These are phyloP conservation scores for Pharmacophagus antenor DNA, from an alignment of 2,888 invertebrate genomes.

Conservation along the genomic window DNA sequence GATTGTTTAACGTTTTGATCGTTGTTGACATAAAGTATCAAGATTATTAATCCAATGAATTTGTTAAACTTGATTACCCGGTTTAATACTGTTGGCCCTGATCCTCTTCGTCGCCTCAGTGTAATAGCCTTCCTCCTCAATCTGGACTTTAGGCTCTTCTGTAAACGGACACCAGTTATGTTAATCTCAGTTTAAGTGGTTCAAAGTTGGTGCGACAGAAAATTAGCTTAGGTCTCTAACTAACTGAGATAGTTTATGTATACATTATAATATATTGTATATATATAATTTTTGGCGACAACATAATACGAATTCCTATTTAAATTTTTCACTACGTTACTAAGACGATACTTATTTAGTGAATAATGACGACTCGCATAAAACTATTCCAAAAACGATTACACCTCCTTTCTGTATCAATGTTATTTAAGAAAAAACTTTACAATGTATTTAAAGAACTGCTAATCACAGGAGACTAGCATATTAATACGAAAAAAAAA, in stretches of 20 bases:
- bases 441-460: too few relatives aligned
- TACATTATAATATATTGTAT: not conserved
- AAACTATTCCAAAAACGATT: too few relatives aligned
- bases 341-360: too few relatives aligned
- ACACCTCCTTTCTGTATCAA: too few relatives aligned
- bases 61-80: slow-evolving; percentile 46
- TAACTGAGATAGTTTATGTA: too few relatives aligned
- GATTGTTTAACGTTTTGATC: not conserved
- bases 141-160: slow-evolving; percentile 75
- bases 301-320: too few relatives aligned
- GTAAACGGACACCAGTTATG: slow-evolving; percentile 37
- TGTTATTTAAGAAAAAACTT: too few relatives aligned
- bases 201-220: not conserved
- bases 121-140: slow-evolving; percentile 70
- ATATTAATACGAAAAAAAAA: too few relatives aligned
- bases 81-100: slow-evolving; percentile 63
- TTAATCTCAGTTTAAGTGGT: slow-evolving; percentile 25
- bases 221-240: slow-evolving; percentile 8
- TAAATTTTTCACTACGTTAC: not conserved
- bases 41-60: slow-evolving; percentile 17
- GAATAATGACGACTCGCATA: too few relatives aligned
- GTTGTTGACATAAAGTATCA: slow-evolving; percentile 6
- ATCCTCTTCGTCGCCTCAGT: slow-evolving; percentile 60
- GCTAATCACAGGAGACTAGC: too few relatives aligned
- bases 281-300: not conserved